phyloP scores from a whole-genome alignment of 2,113 vertebrate genomes.

The Brachionichthys hirsutus region DNA sequence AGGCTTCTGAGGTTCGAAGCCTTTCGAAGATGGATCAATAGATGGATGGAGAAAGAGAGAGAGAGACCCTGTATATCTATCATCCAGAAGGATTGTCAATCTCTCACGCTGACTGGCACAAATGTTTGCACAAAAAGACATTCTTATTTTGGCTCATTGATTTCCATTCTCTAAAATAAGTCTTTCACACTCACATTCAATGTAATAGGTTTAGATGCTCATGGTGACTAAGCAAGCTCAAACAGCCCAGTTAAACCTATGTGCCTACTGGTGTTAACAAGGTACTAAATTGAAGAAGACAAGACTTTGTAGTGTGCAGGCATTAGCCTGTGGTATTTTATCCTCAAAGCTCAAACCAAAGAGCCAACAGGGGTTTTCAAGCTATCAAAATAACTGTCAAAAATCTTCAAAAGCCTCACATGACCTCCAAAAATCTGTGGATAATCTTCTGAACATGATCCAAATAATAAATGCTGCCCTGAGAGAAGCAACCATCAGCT shows the following conservation, averaged over 20 bases:
- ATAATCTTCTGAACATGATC: constrained; percentile 32
- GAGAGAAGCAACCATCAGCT: constrained; percentile 25
- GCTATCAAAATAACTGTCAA: constrained; percentile 45
- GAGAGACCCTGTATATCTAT: too few species aligned
- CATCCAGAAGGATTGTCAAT: constrained; percentile 28
- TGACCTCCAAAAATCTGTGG: constrained; percentile 42
- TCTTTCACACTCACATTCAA: constrained; percentile 17
- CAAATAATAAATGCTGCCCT: constrained; percentile 34
- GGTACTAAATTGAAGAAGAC: constrained; percentile 17
- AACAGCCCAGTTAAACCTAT: constrained; percentile 2
- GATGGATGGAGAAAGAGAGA: too few species aligned
- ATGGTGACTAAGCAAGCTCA: constrained; percentile 21
- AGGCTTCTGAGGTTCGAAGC: background rate
- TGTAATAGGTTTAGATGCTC: constrained; percentile 29
- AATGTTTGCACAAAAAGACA: constrained; percentile 6
- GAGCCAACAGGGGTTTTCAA: constrained; percentile 27
- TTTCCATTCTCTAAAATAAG: constrained; percentile 17
- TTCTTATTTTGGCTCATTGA: constrained; percentile 6
- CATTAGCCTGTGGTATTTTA: constrained; percentile 28
- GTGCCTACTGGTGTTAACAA: constrained; percentile 6
- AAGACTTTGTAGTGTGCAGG: constrained; percentile 29
- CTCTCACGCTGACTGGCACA: constrained; percentile 11
- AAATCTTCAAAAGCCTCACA: constrained; percentile 36
- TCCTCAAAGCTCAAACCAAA: constrained; percentile 29
- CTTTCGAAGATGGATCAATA: too few species aligned